Evolutionary conservation across 2,113 vertebrate species (phyloP), one percentile per base, ranked within the genome.

Genomic region (Gila orcuttii): DNA sequence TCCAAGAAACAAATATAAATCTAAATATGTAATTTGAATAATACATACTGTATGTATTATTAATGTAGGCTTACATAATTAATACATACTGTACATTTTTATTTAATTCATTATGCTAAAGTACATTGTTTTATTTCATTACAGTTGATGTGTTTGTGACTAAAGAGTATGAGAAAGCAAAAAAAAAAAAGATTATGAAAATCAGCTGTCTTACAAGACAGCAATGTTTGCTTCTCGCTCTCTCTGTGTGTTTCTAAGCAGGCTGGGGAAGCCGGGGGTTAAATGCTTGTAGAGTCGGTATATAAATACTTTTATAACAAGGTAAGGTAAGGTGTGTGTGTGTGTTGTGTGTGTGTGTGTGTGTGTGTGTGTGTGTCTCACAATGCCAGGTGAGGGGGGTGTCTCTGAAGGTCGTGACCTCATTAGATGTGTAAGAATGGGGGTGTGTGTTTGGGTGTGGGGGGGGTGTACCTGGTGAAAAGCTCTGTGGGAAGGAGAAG

Each of bases 331-430:
- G 19, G 90, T 91, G 92, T 90, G 91, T 91, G 91, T 91, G 89
- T 91, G 89, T 93, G 13, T 50, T 93, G 15, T 52, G 90, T 91
- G 92, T 91, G 91, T 92, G 91, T 91, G 89, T 90, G 89, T 93
- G 13, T 15, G 91, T 91, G 13, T 52, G 90, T 91, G 92, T 91
- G 91, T 92, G 91, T 91, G 89, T 91, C 89, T 93, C 94, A 95
- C 96, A 97, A 97, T 96, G 95, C 95, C 96, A 97, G 96, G 94
- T 96, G 95, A 97, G 96, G 95, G 96, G 96, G 95, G 94, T 91
- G 93, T 93, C 91, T 87, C 92, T 90, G 87, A 92, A 94, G 85
- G 92, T 90, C 93, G 91, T 91, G 95, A 95, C 95, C 95, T 96
- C 95, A 96, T 97, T 96, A 97, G 95, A 92, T 93, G 88, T 78